These are phyloP conservation scores for Neolamprologus ventralis DNA, from an alignment of 2,113 vertebrate genomes.

Conservation along the genomic window DNA sequence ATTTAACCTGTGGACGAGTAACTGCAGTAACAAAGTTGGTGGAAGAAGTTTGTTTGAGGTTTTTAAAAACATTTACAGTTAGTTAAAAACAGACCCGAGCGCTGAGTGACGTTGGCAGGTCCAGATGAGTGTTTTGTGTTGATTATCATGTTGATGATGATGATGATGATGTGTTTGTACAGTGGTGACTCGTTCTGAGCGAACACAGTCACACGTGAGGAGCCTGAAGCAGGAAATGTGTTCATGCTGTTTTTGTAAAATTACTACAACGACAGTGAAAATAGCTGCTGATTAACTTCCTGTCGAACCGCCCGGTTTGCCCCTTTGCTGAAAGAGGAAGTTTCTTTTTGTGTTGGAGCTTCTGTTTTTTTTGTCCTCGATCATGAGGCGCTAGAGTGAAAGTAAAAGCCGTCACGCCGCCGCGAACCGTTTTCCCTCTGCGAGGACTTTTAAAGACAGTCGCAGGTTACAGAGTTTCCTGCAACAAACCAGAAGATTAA, in stretches of 20 bases:
- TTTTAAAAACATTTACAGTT: background rate
- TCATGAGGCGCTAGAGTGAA: background rate
- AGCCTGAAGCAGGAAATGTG: background rate
- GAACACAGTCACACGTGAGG: background rate
- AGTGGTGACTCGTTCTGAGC: background rate
- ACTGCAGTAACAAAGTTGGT: background rate
- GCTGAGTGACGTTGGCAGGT: background rate
- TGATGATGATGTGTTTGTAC: background rate
- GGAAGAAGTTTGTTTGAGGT: background rate
- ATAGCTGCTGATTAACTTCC: background rate
- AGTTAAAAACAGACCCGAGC: no score
- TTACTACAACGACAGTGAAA: background rate
- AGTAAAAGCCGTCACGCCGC: background rate
- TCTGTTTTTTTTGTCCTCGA: accelerated
- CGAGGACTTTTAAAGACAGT: background rate
- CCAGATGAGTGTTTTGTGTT: background rate
- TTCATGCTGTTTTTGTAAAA: background rate
- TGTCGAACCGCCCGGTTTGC: background rate
- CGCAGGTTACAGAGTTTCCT: background rate
- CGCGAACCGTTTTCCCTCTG: background rate
- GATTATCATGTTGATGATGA: background rate
- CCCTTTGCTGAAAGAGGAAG: background rate
- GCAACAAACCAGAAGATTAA: background rate
- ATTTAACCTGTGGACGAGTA: background rate
- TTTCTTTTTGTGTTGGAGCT: background rate